phyloP scores from a whole-genome alignment of 1,140 invertebrate genomes.

The Orchestia grillus region DNA sequence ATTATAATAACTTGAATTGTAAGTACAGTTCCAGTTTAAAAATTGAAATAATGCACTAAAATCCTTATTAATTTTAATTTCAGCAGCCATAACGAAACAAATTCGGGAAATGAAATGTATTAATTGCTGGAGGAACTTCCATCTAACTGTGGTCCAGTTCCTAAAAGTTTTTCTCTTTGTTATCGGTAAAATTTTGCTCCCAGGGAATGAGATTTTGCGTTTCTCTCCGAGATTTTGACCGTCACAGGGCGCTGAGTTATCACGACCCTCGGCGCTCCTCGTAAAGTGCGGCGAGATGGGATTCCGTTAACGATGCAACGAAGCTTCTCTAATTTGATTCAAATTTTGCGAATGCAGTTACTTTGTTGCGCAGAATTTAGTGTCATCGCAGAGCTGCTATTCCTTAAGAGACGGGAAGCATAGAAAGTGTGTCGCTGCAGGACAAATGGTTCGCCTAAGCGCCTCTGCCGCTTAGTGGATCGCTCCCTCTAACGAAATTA shows the following conservation, averaged over 20 bases:
- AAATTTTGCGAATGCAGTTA: slow-evolving; percentile 35
- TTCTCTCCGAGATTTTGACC: not conserved
- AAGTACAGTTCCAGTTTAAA: too few relatives aligned
- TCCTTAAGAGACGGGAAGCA: not conserved
- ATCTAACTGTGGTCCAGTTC: not conserved
- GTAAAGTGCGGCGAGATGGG: not conserved
- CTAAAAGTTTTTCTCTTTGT: not conserved
- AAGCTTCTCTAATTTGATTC: slow-evolving; percentile 9
- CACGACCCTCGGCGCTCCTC: not conserved
- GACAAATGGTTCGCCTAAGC: slow-evolving; percentile 49
- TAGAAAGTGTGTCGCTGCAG: slow-evolving; percentile 18
- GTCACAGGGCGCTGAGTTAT: not conserved
- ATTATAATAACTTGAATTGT: too few relatives aligned
- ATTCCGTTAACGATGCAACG: not conserved
- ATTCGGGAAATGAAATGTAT: not conserved
- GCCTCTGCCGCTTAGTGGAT: slow-evolving; percentile 49
- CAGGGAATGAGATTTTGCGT: not conserved
- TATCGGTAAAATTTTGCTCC: not conserved
- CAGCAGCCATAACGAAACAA: not conserved
- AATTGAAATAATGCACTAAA: not conserved
- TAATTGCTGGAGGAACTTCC: not conserved
- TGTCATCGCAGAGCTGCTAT: not conserved
- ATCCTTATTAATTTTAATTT: not conserved
- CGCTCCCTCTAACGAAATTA: slow-evolving; percentile 50
- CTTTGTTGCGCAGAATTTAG: not conserved